phyloP scores from a whole-genome alignment of 2,888 invertebrate species.

The Mamestra brassicae region DNA sequence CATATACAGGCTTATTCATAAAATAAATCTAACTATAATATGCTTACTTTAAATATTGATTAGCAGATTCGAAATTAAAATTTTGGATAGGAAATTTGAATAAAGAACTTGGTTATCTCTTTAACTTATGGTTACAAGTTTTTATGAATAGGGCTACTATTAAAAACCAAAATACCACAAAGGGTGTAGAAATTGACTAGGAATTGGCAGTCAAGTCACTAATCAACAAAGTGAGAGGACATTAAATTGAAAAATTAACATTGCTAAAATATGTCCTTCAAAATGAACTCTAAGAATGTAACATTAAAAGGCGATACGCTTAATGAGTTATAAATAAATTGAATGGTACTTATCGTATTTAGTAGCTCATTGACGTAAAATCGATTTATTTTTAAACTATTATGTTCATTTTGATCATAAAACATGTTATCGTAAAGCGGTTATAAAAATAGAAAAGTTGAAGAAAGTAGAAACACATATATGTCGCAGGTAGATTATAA shows the following conservation, averaged over 20 bases:
- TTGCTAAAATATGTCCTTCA: background rate
- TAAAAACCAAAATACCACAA: too few relatives aligned
- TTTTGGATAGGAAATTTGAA: too few relatives aligned
- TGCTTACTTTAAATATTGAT: too few relatives aligned
- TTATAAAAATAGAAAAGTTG: background rate
- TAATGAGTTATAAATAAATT: slow-evolving; percentile 16
- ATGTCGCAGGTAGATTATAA: background rate
- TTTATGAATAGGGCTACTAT: too few relatives aligned
- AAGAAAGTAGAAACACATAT: background rate
- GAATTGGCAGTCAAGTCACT: too few relatives aligned
- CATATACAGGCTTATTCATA: background rate
- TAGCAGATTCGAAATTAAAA: too few relatives aligned
- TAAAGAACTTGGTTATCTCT: too few relatives aligned
- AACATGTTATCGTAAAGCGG: background rate
- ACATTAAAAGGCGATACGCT: slow-evolving; percentile 9
- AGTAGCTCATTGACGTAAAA: slow-evolving; percentile 35
- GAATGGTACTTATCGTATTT: slow-evolving; percentile 15
- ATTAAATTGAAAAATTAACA: too few relatives aligned
- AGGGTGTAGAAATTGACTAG: too few relatives aligned
- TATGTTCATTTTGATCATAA: background rate
- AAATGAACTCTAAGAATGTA: slow-evolving; percentile 6
- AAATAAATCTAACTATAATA: too few relatives aligned
- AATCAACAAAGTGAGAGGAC: too few relatives aligned
- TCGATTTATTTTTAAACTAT: slow-evolving; percentile 8
- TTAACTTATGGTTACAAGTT: too few relatives aligned